Evolutionary conservation across 1,140 invertebrate species (phyloP).

Genomic region (Probaryconus sp.): DNA sequence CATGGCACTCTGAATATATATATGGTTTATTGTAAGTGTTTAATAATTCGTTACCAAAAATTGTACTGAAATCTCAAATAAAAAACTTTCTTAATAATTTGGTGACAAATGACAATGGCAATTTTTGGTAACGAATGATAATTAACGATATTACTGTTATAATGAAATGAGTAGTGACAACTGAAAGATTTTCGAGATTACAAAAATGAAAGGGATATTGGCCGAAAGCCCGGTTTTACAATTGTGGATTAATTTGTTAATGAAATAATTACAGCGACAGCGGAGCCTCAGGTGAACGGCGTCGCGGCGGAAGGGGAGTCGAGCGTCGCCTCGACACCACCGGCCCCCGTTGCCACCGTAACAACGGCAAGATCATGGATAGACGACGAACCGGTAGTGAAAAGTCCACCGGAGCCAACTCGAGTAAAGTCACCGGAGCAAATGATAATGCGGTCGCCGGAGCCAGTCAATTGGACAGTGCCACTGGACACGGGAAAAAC

Average conservation of each 20-base stretch:
- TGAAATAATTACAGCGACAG: constrained; percentile 73
- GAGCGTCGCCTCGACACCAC: constrained; percentile 74
- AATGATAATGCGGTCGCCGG: constrained; percentile 92
- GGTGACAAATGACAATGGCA: too few relatives aligned
- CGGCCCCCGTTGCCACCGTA: constrained; percentile 57
- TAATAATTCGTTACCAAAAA: too few relatives aligned
- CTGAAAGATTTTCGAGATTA: constrained; percentile 23
- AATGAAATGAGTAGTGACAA: too few relatives aligned
- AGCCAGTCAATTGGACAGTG: constrained; percentile 96
- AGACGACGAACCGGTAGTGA: constrained; percentile 85
- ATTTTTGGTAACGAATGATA: background rate
- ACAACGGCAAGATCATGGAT: constrained; percentile 79
- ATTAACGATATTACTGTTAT: too few relatives aligned
- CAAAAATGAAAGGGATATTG: constrained; percentile 11
- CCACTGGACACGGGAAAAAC: constrained; percentile 94
- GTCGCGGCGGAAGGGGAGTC: constrained; percentile 71
- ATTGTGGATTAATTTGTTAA: constrained; percentile 59
- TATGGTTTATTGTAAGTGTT: too few relatives aligned
- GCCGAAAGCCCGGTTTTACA: constrained; percentile 29
- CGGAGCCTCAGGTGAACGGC: constrained; percentile 75
- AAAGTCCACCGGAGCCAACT: constrained; percentile 93
- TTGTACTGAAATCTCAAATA: too few relatives aligned
- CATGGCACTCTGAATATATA: too few relatives aligned
- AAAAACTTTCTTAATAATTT: too few relatives aligned
- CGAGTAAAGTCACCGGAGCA: constrained; percentile 95